phyloP scores from a whole-genome alignment of 2,113 vertebrate species.

The Sakesphorus luctuosus region DNA sequence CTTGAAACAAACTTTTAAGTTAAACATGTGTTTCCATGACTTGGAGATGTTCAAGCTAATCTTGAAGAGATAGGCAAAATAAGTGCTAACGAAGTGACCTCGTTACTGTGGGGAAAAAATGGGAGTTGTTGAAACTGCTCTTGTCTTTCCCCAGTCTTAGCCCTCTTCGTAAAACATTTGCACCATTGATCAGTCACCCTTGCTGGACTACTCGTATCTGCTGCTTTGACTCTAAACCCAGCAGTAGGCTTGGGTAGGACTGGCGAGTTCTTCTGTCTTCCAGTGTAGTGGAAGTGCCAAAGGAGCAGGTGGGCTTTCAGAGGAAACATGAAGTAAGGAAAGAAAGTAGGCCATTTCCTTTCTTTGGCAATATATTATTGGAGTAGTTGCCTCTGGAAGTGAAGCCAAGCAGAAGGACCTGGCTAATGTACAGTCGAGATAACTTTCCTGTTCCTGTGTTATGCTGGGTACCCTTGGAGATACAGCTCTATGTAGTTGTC shows the following conservation, averaged over 20 bases:
- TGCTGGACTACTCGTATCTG: not conserved
- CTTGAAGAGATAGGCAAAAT: not conserved
- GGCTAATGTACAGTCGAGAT: not conserved
- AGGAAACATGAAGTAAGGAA: rapidly evolving
- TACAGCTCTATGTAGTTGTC: not conserved
- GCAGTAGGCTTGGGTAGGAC: not conserved
- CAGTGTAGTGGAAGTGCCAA: not conserved
- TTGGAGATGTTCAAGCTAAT: not conserved
- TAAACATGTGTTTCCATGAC: not conserved
- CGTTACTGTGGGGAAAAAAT: not conserved
- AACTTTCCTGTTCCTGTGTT: not conserved
- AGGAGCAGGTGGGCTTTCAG: not conserved
- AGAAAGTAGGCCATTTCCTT: not conserved
- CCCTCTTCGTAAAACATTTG: not conserved
- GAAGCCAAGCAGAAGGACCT: not conserved
- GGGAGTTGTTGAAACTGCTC: not conserved
- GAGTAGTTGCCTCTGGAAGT: not conserved
- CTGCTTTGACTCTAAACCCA: not conserved
- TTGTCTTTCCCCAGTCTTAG: not conserved
- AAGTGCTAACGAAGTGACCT: not conserved
- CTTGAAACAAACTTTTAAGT: not conserved
- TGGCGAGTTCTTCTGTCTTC: not conserved
- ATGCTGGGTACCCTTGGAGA: not conserved
- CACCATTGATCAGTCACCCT: not conserved
- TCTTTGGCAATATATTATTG: not conserved